These are phyloP conservation scores for Rhizomys pruinosus DNA, from an alignment of 2,113 vertebrate genomes.

Conservation along the genomic window DNA sequence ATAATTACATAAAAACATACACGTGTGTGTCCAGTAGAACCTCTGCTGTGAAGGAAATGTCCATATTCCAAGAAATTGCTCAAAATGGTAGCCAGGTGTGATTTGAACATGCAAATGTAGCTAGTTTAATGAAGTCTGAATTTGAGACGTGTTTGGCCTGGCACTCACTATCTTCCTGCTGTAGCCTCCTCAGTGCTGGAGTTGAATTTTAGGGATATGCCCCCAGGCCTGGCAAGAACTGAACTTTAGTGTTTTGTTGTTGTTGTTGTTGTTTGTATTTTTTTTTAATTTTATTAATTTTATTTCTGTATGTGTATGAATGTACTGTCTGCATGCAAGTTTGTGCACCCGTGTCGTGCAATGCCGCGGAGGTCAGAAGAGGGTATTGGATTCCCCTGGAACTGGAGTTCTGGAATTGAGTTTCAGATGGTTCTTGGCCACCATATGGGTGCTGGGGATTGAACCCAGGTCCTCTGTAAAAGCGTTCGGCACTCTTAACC, in stretches of 20 bases:
- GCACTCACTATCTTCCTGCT: not conserved
- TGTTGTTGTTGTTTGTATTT: not conserved
- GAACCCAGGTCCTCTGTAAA: no score
- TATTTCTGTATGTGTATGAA: no score
- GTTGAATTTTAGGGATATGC: not conserved
- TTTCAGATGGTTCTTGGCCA: no score
- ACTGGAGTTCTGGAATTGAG: no score
- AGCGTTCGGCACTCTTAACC: no score
- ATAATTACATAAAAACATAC: no score
- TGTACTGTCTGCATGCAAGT: no score
- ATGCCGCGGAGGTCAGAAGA: no score
- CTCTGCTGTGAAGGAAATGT: not conserved
- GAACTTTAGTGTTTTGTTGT: not conserved
- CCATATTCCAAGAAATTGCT: not conserved
- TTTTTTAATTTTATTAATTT: not conserved
- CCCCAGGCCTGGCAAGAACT: not conserved
- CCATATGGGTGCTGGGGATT: no score
- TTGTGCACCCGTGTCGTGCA: no score
- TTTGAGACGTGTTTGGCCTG: no score
- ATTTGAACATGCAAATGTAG: not conserved
- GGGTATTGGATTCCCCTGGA: no score
- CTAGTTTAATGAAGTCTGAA: not conserved
- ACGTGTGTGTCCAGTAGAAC: not conserved
- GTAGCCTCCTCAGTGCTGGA: not conserved
- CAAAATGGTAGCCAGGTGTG: not conserved